A percentile compares a stretch with the other conserved stretches of the same genome.
phyloP scores from a whole-genome alignment of 2,113 vertebrate genomes.

The Sciurus niger region DNA sequence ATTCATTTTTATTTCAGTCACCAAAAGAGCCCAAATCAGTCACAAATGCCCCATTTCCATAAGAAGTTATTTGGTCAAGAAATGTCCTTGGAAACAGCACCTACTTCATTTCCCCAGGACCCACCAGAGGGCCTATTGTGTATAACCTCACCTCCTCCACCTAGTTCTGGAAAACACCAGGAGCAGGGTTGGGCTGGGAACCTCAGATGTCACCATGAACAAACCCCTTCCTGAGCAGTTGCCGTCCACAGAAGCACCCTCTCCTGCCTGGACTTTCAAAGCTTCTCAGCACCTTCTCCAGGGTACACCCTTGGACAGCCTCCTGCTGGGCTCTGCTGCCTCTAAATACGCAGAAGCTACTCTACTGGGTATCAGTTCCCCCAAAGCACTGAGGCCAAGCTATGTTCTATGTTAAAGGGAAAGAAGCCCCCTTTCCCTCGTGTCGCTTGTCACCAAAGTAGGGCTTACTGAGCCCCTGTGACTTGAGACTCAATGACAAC shows the following conservation, averaged over 20 bases:
- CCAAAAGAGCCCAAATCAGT: background rate
- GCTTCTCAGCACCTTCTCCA: background rate
- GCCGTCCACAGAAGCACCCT: background rate
- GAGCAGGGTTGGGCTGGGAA: background rate
- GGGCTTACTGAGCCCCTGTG: background rate
- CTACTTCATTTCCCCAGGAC: background rate
- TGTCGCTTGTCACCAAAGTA: background rate
- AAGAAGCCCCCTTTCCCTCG: background rate
- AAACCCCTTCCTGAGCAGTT: background rate
- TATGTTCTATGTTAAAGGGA: background rate
- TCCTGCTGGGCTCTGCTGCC: background rate
- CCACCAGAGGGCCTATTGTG: fast-evolving
- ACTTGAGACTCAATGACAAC: background rate
- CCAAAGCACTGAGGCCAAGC: background rate
- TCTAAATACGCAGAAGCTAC: background rate
- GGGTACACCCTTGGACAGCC: background rate
- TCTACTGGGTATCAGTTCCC: background rate
- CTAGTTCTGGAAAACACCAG: background rate
- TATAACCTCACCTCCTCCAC: background rate
- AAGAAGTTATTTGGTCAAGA: background rate
- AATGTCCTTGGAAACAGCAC: background rate
- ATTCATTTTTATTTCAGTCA: slow-evolving; percentile 50
- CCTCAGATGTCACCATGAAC: background rate
- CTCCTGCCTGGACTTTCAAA: background rate
- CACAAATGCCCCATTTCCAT: background rate